These are phyloP conservation scores for Xiphorhynchus elegans DNA, from an alignment of 2,113 vertebrate genomes.

Conservation along the genomic window DNA sequence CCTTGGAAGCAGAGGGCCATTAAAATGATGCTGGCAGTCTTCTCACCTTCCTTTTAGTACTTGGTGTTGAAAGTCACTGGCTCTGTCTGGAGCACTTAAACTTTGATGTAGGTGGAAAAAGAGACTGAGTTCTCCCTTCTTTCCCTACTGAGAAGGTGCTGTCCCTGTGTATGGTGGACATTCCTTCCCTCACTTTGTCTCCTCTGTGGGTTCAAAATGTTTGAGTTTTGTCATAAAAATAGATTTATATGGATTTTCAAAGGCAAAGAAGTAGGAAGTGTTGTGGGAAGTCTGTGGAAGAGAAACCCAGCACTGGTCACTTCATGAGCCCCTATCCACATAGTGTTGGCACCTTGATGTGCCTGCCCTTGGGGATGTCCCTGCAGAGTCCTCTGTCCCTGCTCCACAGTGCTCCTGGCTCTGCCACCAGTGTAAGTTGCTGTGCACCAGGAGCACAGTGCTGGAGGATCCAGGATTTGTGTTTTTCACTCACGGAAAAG, in stretches of 20 bases:
- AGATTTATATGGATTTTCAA: not conserved
- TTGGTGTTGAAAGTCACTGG: not conserved
- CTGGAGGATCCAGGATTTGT: not conserved
- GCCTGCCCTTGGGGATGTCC: too few relatives aligned
- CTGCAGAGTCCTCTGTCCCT: too few relatives aligned
- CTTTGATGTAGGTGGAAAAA: not conserved
- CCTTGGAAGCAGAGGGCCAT: not conserved
- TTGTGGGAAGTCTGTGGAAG: not conserved
- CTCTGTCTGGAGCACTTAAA: not conserved
- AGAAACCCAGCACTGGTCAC: fast-evolving
- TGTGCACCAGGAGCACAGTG: not conserved
- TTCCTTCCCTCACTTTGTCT: too few relatives aligned
- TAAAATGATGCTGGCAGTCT: not conserved
- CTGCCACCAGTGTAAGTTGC: not conserved
- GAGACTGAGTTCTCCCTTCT: not conserved
- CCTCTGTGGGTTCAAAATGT: not conserved
- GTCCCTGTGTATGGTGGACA: not conserved
- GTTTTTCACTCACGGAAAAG: not conserved
- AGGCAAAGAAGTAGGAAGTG: not conserved
- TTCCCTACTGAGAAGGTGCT: not conserved
- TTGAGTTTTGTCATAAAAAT: not conserved
- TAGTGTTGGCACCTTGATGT: too few relatives aligned
- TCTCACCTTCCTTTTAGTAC: not conserved
- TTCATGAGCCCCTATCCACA: not conserved
- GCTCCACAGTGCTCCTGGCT: not conserved